Conservation (phyloP, 2,113 vertebrate species). For the Athene cunicularia region DNA sequence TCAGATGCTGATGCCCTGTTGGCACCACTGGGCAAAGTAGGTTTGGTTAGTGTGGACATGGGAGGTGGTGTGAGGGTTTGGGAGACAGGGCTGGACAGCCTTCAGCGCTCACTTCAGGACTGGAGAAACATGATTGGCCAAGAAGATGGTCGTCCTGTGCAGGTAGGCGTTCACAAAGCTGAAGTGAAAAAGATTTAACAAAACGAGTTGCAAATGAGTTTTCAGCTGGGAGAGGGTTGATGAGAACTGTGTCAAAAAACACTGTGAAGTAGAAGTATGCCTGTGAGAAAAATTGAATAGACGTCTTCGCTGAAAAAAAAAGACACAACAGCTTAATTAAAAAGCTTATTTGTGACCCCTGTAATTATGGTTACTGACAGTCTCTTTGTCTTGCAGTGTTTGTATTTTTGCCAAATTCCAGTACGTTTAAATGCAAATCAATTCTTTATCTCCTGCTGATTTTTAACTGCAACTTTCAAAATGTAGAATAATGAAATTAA, state of each 20-base stretch:
- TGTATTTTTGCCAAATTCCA: conserved; percentile 16
- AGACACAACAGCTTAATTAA: not conserved
- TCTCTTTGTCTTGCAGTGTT: not conserved
- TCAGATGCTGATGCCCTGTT: conserved; percentile 87
- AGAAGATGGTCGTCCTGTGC: conserved; percentile 83
- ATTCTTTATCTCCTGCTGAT: not conserved
- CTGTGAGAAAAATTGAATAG: not conserved
- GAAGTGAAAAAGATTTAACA: not conserved
- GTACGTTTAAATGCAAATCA: not conserved
- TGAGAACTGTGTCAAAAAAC: not conserved
- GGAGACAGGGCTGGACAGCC: conserved; percentile 89
- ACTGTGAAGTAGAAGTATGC: not conserved
- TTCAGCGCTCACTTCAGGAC: conserved; percentile 90
- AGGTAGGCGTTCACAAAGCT: conserved; percentile 77
- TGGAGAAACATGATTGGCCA: conserved; percentile 96
- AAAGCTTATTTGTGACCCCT: not conserved
- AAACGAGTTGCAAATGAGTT: not conserved
- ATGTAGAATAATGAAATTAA: not conserved
- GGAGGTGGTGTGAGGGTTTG: conserved; percentile 89
- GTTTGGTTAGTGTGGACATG: conserved; percentile 91
- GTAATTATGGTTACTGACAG: not conserved
- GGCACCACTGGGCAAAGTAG: conserved; percentile 79
- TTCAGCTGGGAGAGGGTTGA: not conserved
- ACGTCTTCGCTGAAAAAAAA: not conserved
- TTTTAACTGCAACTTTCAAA: not conserved